A percentile compares a stretch with the other conserved stretches of the same genome.
Conservation (phyloP, 2,113 vertebrate genomes). For the Odocoileus hemionus region DNA sequence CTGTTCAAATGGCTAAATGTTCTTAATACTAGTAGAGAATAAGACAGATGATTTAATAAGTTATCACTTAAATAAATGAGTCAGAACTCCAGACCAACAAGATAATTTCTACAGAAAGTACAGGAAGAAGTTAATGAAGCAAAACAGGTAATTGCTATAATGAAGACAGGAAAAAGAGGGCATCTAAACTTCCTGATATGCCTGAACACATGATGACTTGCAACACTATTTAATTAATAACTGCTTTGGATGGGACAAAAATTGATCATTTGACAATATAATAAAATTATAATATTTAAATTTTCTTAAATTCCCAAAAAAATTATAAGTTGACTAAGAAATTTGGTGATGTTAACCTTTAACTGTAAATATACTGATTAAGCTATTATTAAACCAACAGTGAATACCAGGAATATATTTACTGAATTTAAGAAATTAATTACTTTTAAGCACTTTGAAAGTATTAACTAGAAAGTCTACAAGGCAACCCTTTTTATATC, state of each 20-base stretch:
- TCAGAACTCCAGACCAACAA: constrained; percentile 38
- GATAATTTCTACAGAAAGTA: constrained; percentile 22
- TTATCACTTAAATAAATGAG: constrained; percentile 18
- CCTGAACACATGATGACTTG: neutral
- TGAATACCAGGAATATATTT: neutral
- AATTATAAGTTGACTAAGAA: neutral
- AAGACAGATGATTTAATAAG: constrained; percentile 7
- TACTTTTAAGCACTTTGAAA: neutral
- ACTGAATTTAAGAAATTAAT: neutral
- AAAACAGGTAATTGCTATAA: constrained; percentile 7
- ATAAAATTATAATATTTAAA: neutral
- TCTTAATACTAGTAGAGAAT: neutral
- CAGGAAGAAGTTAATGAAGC: constrained; percentile 39
- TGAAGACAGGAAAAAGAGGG: neutral
- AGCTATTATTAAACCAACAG: neutral
- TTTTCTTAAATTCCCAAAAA: neutral
- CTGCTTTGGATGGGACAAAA: neutral
- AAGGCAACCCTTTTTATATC: neutral
- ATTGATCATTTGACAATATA: neutral
- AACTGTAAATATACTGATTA: neutral
- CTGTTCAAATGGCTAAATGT: neutral
- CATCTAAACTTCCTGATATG: neutral
- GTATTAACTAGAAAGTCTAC: neutral
- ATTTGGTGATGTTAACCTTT: neutral
- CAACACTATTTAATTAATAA: neutral